Evolutionary conservation across 2,888 invertebrate genomes (phyloP).

Genomic region (Troilus luridus): DNA sequence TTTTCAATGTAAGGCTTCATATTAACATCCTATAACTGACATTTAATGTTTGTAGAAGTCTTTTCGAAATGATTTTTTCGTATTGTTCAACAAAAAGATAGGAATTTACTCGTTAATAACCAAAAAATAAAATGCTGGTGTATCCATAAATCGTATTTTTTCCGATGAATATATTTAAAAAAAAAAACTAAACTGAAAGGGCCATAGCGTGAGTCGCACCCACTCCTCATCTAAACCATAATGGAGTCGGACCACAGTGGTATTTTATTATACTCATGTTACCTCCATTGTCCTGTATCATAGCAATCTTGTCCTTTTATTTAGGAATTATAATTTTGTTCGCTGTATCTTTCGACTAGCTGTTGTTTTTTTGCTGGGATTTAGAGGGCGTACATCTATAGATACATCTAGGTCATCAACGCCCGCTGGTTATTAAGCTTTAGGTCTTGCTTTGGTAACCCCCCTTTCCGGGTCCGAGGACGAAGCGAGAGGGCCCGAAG

Average conservation of each 20-base stretch:
- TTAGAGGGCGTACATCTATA: too few relatives aligned
- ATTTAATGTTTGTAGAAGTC: too few relatives aligned
- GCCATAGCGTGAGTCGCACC: not conserved
- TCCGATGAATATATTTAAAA: not conserved
- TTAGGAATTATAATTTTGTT: not conserved
- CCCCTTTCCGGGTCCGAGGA: too few relatives aligned
- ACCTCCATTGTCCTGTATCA: slow-evolving; percentile 1
- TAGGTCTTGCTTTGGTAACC: too few relatives aligned
- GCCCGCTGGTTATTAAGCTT: too few relatives aligned
- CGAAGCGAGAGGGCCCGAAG: too few relatives aligned
- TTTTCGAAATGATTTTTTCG: too few relatives aligned
- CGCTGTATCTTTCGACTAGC: not conserved
- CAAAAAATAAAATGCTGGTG: not conserved
- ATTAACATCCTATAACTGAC: too few relatives aligned
- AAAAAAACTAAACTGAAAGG: not conserved
- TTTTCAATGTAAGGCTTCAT: too few relatives aligned
- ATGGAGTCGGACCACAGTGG: slow-evolving; percentile 8
- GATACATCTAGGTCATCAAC: too few relatives aligned
- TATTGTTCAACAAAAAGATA: not conserved
- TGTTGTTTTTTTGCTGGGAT: not conserved
- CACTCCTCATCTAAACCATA: slow-evolving; percentile 3
- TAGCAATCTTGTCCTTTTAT: not conserved
- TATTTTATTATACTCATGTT: not conserved
- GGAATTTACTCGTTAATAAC: not conserved
- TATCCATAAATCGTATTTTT: not conserved